Conservation (phyloP, 2,888 invertebrate genomes). For the Rhamphomyia laevipes region DNA sequence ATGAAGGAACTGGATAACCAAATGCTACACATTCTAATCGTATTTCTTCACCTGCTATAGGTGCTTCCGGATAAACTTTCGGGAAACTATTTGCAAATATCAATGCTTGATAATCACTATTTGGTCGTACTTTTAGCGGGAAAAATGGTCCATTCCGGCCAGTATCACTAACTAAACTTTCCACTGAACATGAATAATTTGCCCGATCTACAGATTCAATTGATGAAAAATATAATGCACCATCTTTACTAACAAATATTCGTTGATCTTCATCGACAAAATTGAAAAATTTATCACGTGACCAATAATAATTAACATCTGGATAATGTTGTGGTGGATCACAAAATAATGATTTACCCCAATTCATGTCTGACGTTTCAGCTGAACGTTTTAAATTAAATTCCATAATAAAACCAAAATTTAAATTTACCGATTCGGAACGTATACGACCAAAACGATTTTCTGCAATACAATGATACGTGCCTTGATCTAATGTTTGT, state of each 20-base stretch:
- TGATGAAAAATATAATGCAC: constrained; percentile 88
- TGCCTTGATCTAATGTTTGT: constrained; percentile 67
- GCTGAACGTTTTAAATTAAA: constrained; percentile 77
- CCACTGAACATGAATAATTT: constrained; percentile 84
- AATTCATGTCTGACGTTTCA: constrained; percentile 79
- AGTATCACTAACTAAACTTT: constrained; percentile 73
- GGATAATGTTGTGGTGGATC: constrained; percentile 90
- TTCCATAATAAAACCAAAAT: constrained; percentile 83
- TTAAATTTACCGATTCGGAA: constrained; percentile 75
- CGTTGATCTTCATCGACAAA: constrained; percentile 87
- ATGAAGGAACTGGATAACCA: constrained; percentile 88
- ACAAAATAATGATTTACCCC: constrained; percentile 87
- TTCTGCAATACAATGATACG: constrained; percentile 84
- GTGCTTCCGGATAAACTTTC: constrained; percentile 88
- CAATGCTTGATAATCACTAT: constrained; percentile 80
- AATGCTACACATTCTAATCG: constrained; percentile 90
- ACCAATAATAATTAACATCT: constrained; percentile 82
- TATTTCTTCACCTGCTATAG: constrained; percentile 79
- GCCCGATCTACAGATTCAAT: constrained; percentile 83
- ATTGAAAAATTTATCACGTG: constrained; percentile 77
- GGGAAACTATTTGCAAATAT: constrained; percentile 93
- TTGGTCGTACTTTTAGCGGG: constrained; percentile 64
- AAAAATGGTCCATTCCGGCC: constrained; percentile 88
- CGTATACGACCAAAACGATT: constrained; percentile 81
- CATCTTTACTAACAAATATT: constrained; percentile 88